Base-by-base conservation (phyloP, 2,888 invertebrate genomes). In the Plemyria rubiginata region DNA sequence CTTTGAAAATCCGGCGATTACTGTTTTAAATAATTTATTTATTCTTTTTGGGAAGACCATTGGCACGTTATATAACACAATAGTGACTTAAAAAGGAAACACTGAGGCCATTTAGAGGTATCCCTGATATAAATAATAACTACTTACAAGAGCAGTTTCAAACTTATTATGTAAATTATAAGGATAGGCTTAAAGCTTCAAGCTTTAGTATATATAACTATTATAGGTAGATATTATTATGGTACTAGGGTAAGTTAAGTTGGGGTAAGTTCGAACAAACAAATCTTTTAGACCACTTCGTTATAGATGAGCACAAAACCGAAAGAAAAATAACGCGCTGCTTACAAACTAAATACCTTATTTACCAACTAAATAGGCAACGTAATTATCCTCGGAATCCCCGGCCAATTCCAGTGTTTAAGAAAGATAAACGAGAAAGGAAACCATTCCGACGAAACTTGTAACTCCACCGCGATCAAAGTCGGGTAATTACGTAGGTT, bases 381-480 rank as follows among this genome's bases (percentile, higher is more conserved):
- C 79, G 87, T 90, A 91, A 91, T 90, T 92, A 92, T 86, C 88
- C 85, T 78, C 74, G 80, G 81, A 82, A 88, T 88, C 87, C 88
- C 88, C 77, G 75, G 84, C 86, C 87, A 87, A 90, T 88, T 89
- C 86, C 87, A 86, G 85, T 91, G 88, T 89, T 90, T 89, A 92
- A 92, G 90, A 89, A 88, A 92, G 92, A 92, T 92, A 91, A 92
- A 92, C 88, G 92, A 85, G 82, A 77, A 77, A 85, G 84, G 82
- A 85, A 87, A 86, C 86, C 85, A 85, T 85, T 88, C 81, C 78
- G 80, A 80, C 82, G 77, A 81, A 87, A 85, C 84, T 86, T 86
- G 85, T 84, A 84, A 85, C 81, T 85, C 77, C 74, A 74, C 79
- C 75, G 64, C 64, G 71, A 81, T 80, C 81, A 81, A 80, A 78